Evolutionary conservation across 1,140 invertebrate species (phyloP).

Genomic region (Ostrea denselamellosa): DNA sequence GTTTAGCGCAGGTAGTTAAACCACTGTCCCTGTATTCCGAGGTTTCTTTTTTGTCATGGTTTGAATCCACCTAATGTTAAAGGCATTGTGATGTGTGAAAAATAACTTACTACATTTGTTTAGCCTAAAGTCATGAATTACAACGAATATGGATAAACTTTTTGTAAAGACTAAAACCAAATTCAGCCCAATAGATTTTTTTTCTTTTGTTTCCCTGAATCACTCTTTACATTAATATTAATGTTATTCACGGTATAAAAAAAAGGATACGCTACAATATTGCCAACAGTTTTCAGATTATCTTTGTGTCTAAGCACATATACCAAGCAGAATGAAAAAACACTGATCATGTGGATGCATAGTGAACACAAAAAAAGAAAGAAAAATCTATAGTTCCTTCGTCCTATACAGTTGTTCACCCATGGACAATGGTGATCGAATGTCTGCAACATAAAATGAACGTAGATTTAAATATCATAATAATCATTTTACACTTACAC

Average conservation of each 20-base stretch:
- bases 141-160: too few relatives aligned
- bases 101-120: too few relatives aligned
- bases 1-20: too few relatives aligned
- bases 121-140: too few relatives aligned
- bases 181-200: too few relatives aligned
- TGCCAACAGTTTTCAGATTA: constrained; percentile 87
- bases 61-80: too few relatives aligned
- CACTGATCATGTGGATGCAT: constrained; percentile 97
- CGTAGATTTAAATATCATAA: background rate
- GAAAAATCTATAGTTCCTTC: constrained; percentile 93
- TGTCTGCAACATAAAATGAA: constrained; percentile 86
- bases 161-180: too few relatives aligned
- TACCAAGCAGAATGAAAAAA: constrained; percentile 95
- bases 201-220: too few relatives aligned
- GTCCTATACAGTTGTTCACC: constrained; percentile 99
- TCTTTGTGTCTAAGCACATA: constrained; percentile 93
- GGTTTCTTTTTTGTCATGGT: too few relatives aligned
- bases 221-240: background rate
- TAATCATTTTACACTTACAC: too few relatives aligned
- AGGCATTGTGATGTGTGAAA: too few relatives aligned
- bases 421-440: constrained; percentile 99
- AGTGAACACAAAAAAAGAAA: constrained; percentile 96
- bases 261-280: constrained; percentile 96
- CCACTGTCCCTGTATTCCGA: too few relatives aligned
- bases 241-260: background rate